A percentile compares a stretch with the other conserved stretches of the same genome.
Evolutionary conservation across 2,797 vertebrate genomes (phyloP).

Genomic region (Myiotriccus ornatus): DNA sequence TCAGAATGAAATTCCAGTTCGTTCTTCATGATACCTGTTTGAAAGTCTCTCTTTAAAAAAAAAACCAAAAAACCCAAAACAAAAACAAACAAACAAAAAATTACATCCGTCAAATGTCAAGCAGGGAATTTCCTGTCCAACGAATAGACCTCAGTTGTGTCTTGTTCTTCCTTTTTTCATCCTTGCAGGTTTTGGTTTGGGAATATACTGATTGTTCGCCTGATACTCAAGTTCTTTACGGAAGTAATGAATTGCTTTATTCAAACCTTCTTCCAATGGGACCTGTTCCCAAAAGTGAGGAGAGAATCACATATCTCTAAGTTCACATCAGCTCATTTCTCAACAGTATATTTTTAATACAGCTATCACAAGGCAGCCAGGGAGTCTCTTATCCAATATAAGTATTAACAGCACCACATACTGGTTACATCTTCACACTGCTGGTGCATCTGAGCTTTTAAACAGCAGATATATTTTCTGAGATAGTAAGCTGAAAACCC

Average conservation of each 20-base stretch:
- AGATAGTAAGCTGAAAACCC: rapidly evolving
- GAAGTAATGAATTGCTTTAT: slow-evolving; percentile 99
- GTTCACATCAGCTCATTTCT: background rate
- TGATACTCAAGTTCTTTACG: slow-evolving; percentile 95
- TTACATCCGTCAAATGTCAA: slow-evolving; percentile 67
- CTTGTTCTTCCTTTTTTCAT: slow-evolving; percentile 94
- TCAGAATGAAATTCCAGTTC: slow-evolving; percentile 78
- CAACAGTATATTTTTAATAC: background rate
- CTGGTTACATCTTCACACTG: slow-evolving; percentile 6
- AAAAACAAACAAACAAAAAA: background rate
- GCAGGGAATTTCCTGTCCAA: slow-evolving; percentile 37
- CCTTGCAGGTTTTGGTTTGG: slow-evolving; percentile 95
- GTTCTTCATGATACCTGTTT: slow-evolving; percentile 80
- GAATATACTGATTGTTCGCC: slow-evolving; percentile 98
- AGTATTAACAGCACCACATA: background rate
- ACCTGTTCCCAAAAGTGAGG: slow-evolving; percentile 80
- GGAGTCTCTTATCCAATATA: background rate
- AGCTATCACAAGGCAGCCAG: background rate
- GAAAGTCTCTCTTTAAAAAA: slow-evolving; percentile 69
- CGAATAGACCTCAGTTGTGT: slow-evolving; percentile 81
- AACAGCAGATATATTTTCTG: background rate
- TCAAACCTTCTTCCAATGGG: slow-evolving; percentile 94
- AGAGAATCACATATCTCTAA: background rate
- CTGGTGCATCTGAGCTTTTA: background rate
- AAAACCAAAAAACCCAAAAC: background rate